Base-by-base conservation (phyloP, 2,888 invertebrate species). In the Pharmacophagus antenor region DNA sequence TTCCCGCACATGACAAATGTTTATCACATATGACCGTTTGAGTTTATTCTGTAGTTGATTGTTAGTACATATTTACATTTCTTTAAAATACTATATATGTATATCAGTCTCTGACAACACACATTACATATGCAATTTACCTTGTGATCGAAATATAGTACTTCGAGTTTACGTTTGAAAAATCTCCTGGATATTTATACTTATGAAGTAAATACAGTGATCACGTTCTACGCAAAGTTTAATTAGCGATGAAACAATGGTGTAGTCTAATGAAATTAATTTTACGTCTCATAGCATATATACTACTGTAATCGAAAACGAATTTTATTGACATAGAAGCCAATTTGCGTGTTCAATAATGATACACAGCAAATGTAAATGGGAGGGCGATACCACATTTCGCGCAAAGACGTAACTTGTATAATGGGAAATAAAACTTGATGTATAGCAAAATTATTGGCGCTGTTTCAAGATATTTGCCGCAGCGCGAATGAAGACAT, bases 401-500 rank as follows among this genome's bases (percentile, higher is more conserved):
- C 63, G 65, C 63, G 68, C 63, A 65, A 65, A 67, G 64, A 66
- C 63, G 60, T 65, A 65, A 64, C 65, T 60, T 63, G 63, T 63
- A 58, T 68, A 68, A 69, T 69, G 66, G 67, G 63, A 60, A 65
- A 68, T 69, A 69, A 68, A 68, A 67, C 64, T 62, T 69, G 67
- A 69, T 66, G 65, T 65, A 69, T 64, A 41, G 65, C 56, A 56
- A 67, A 66, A 68, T 63, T 67, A 68, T 68, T 69, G 69, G 67
- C 69, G 60, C 58, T 46, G 63, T 67, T 67, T 67, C 68, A 69
- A 68, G 62, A 65, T 67, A 67, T 69, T 65, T 66, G 68, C 64
- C 67, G 66, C 61, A 53, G 58, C 27, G 64, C 58, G 59, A 65
- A 65, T 65, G 37, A 49, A 21, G 23, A 48, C 46, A 15, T 47